These are phyloP conservation scores for Leptobrachium leishanense DNA, from an alignment of 2,113 vertebrate genomes.

Conservation along the genomic window DNA sequence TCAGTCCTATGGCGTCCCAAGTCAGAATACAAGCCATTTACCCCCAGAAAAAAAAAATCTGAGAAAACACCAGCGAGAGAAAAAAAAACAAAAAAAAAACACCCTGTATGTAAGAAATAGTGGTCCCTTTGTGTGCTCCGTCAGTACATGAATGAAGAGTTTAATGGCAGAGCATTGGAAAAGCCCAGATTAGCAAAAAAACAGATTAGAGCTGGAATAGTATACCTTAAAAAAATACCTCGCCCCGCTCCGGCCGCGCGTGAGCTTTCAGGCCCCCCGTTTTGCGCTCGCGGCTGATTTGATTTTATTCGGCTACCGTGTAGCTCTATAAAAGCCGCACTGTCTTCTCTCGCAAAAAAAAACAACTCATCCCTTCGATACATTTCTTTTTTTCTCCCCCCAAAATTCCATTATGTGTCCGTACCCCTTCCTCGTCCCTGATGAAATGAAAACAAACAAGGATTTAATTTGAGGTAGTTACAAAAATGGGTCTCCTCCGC, in stretches of 20 bases:
- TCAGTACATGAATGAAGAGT: slow-evolving; percentile 5
- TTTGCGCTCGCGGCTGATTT: slow-evolving; percentile 5
- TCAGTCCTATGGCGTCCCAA: too few relatives aligned
- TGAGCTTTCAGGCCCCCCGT: not conserved
- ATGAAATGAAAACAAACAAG: slow-evolving; percentile 47
- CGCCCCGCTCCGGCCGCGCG: not conserved
- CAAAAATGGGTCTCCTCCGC: slow-evolving; percentile 20
- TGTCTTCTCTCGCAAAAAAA: slow-evolving; percentile 30
- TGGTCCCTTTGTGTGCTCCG: slow-evolving; percentile 16
- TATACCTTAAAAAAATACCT: slow-evolving; percentile 18
- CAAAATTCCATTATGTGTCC: slow-evolving; percentile 41
- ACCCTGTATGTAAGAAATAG: too few relatives aligned
- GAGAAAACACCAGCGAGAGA: too few relatives aligned
- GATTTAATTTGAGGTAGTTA: slow-evolving; percentile 35
- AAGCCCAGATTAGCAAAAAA: slow-evolving; percentile 23
- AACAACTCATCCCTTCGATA: slow-evolving; percentile 12
- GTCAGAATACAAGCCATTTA: too few relatives aligned
- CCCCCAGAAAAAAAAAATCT: too few relatives aligned
- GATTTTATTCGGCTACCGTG: slow-evolving; percentile 26
- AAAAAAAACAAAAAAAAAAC: too few relatives aligned
- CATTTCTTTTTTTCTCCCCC: not conserved
- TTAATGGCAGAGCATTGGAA: slow-evolving; percentile 12
- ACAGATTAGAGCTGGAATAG: slow-evolving; percentile 25
- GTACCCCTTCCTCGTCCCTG: slow-evolving; percentile 34
- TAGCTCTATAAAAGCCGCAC: slow-evolving; percentile 21